Evolutionary conservation across 2,888 invertebrate genomes (phyloP), one percentile per base, ranked within the genome.

Genomic region (Ochropleura plecta): DNA sequence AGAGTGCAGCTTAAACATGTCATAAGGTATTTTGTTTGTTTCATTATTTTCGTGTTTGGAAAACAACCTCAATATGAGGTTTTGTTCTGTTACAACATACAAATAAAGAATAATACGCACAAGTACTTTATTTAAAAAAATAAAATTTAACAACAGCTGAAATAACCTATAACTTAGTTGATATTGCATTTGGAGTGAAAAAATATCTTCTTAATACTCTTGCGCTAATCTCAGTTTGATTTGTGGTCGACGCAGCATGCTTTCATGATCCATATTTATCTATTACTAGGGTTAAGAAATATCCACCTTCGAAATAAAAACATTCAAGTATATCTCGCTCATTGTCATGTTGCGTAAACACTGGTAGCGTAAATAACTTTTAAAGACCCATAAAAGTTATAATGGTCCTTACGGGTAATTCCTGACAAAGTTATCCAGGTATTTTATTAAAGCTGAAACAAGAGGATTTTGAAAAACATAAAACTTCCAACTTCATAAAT

Each of bases 1-100:
- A 83, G 76, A 83, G 76, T 73, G 87, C 88, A 85, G 86, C 73
- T 88, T 91, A 91, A 93, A 91, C 77, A 94, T 94, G 94, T 93
- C 94, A 85, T 94, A 93, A 93, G 93, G 94, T 94, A 91, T 14
- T 59, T 72, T 46, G 10, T 42, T 62, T 62, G 57, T 65, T 65
- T 76, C 0, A 8, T 44, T 55, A 72, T 51, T 57, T 69, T 30
- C 18, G 0, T n/a, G 16, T n/a, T 64, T 9, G 6, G 16, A 30
- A 16, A 46, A 20, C 18, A 51, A 14, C 12, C 1, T 16, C 4
- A 14, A 5, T 10, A 10, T 7, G 14, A 46, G 1, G 7, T 14
- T 44, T 49, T 49, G 14, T 51, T 46, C 46, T 10, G 0, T 40
- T 59, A 44, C 12, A n/a, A 73, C 42, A 20, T 3, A 62, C 16